These are phyloP conservation scores for Orycteropus afer DNA, from an alignment of 2,113 vertebrate genomes.

Conservation along the genomic window DNA sequence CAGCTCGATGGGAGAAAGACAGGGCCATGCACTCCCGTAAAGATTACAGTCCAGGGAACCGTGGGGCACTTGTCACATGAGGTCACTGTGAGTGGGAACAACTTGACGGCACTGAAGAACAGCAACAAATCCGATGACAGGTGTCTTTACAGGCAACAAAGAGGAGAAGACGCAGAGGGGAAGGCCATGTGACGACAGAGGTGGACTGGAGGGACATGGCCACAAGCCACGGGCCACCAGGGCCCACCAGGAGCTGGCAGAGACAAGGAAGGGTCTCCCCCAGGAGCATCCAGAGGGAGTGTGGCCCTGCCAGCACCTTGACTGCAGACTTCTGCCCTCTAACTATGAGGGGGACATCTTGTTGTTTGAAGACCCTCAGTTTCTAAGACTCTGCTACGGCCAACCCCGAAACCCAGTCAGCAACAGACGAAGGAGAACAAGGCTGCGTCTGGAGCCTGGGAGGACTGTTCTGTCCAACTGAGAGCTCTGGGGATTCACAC, in stretches of 20 bases:
- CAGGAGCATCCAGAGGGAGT: rapidly evolving
- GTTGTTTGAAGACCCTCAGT: rapidly evolving
- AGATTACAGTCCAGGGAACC: no score
- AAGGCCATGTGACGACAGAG: no score
- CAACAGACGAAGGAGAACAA: rapidly evolving
- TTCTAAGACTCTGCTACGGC: rapidly evolving
- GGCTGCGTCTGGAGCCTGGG: no score
- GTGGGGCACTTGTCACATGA: no score
- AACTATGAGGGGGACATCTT: rapidly evolving
- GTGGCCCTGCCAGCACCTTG: neutral
- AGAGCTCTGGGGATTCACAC: neutral
- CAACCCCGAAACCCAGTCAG: rapidly evolving
- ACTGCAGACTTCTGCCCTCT: neutral
- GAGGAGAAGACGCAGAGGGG: neutral
- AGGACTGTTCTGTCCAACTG: rapidly evolving
- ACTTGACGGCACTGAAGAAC: no score
- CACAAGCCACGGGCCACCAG: neutral
- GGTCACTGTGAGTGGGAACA: no score
- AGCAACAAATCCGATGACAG: neutral
- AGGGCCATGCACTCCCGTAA: no score
- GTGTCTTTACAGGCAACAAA: rapidly evolving
- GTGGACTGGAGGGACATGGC: rapidly evolving
- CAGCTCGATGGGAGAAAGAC: no score
- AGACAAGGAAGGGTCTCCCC: neutral
- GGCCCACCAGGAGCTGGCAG: rapidly evolving